Evolutionary conservation across 1,140 invertebrate genomes (phyloP), one percentile per base, ranked within the genome.

Genomic region (Cephus cinctus): DNA sequence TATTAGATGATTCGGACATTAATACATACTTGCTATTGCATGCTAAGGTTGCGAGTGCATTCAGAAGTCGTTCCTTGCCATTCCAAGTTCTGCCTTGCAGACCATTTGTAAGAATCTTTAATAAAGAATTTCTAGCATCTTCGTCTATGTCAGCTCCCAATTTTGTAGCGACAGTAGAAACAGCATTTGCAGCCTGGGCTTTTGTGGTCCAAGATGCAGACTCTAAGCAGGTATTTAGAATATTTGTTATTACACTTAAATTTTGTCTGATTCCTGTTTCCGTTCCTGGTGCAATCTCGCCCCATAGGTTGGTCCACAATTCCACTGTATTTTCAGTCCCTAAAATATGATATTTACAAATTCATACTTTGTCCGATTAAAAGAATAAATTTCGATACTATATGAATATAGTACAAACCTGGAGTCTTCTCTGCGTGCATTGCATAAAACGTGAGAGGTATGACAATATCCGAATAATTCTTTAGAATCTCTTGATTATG

Each of bases 301-400:
- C 81, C 94, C 94, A 97, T 2, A 96, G 76, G 65, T 96, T 92
- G 51, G 88, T 86, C 88, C 91, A 96, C 16, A 88, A 73, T 56
- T 88, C 84, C 35, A 88, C 79, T 8, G 83, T 82, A 22, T 78
- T 73, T 56, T 84, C 79, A 21, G 82, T 82, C 50, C 81, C 83
- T 76, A 46, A 23, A 65, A 48, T 20, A n/a, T n/a, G n/a, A n/a
- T n/a, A n/a, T n/a, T n/a, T n/a, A n/a, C n/a, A n/a, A n/a, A n/a
- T n/a, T n/a, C n/a, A n/a, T n/a, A n/a, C n/a, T n/a, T n/a, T n/a
- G n/a, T n/a, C n/a, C n/a, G n/a, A n/a, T n/a, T n/a, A n/a, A n/a
- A n/a, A n/a, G n/a, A n/a, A n/a, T n/a, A n/a, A n/a, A n/a, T n/a
- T n/a, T n/a, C n/a, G n/a, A n/a, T n/a, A n/a, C 5, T 44, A 22